phyloP scores from a whole-genome alignment of 1,140 invertebrate genomes.

The Mizuhopecten yessoensis region DNA sequence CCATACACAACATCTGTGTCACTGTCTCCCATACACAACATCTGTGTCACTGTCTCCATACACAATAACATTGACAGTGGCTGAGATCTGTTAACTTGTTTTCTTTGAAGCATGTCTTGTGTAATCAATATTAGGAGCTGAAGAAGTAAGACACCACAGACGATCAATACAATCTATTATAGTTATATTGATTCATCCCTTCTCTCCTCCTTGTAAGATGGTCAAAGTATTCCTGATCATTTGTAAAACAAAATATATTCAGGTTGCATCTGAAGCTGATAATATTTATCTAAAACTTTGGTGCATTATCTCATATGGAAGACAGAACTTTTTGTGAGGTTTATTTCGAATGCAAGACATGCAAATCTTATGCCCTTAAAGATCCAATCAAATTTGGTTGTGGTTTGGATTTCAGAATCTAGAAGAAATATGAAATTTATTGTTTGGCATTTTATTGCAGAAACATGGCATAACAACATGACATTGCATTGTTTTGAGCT shows the following conservation, averaged over 20 bases:
- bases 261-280: neutral
- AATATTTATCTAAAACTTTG: neutral
- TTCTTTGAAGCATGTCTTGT: slow-evolving; percentile 13
- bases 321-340: neutral
- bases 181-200: neutral
- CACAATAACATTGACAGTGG: neutral
- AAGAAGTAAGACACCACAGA: neutral
- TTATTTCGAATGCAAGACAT: no score
- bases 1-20: neutral
- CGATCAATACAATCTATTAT: slow-evolving; percentile 30
- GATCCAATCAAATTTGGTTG: no score
- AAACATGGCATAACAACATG: no score
- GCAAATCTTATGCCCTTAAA: no score
- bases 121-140: slow-evolving; percentile 39
- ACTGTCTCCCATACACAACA: slow-evolving; percentile 2
- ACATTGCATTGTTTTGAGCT: no score
- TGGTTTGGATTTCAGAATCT: no score
- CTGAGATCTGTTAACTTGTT: neutral
- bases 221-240: neutral
- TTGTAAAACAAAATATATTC: neutral
- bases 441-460: no score
- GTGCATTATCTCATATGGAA: neutral
- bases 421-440: no score
- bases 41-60: neutral
- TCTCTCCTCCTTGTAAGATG: neutral